phyloP scores from a whole-genome alignment of 92 coral and sea anemone species.

The Plumapathes pennacea region DNA sequence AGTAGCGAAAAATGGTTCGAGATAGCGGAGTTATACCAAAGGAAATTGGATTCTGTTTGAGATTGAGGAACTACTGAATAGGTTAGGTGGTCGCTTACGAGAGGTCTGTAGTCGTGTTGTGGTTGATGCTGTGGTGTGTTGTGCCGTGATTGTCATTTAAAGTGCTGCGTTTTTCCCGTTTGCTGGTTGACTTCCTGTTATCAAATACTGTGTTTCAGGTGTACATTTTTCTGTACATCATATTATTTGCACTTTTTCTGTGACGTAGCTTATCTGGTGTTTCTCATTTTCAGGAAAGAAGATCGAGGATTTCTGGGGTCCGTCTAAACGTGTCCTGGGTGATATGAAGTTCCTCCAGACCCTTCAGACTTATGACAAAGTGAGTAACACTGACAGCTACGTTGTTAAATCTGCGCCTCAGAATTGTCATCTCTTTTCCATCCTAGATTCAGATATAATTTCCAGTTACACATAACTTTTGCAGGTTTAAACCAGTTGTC shows the following conservation, averaged over 20 bases:
- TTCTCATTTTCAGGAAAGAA: constrained; percentile 72
- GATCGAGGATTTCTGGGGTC: constrained; percentile 99
- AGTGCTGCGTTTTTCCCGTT: neutral
- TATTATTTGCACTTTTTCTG: too few species aligned
- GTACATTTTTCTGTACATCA: neutral
- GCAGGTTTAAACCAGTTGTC: too few species aligned
- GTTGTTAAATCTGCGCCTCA: neutral
- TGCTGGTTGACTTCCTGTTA: neutral
- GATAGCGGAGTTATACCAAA: too few species aligned
- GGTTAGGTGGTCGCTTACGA: too few species aligned
- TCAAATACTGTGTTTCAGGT: neutral
- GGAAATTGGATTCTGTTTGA: too few species aligned
- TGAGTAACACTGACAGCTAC: constrained; percentile 5
- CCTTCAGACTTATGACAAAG: constrained; percentile 94
- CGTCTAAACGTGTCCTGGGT: constrained; percentile 92
- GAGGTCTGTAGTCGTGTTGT: too few species aligned
- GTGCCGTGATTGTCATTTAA: too few species aligned
- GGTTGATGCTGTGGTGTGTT: too few species aligned
- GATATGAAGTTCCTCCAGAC: constrained; percentile 94
- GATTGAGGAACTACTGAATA: too few species aligned
- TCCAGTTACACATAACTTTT: too few species aligned
- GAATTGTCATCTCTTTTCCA: neutral
- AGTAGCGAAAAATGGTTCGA: too few species aligned
- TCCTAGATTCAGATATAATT: too few species aligned
- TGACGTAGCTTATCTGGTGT: neutral